Evolutionary conservation across 2,888 invertebrate species (phyloP).

Genomic region (Oscheius sp.): DNA sequence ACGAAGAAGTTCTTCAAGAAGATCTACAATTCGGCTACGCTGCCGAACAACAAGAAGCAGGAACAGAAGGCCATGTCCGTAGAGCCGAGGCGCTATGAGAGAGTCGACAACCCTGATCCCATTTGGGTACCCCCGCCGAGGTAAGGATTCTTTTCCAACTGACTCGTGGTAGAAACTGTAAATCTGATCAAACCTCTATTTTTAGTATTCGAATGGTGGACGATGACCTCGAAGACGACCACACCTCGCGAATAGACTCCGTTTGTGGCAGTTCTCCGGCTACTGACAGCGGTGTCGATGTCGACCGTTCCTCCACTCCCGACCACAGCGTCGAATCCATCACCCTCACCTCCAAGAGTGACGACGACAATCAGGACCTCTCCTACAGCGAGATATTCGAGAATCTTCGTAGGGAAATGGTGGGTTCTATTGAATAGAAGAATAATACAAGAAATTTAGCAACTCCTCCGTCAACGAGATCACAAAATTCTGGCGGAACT

Average conservation of each 20-base stretch:
- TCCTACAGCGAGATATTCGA: constrained; percentile 67
- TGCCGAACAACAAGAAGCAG: constrained; percentile 59
- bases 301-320: constrained; percentile 56
- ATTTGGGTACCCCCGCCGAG: constrained; percentile 13
- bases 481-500: constrained; percentile 68
- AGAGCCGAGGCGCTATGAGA: constrained; percentile 13
- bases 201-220: constrained; percentile 28
- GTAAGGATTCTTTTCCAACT: background rate
- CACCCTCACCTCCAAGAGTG: constrained; percentile 49
- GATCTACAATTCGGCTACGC: constrained; percentile 68
- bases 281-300: constrained; percentile 56
- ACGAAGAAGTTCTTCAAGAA: constrained; percentile 70
- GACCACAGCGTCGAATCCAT: constrained; percentile 54
- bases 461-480: constrained; percentile 67
- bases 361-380: constrained; percentile 32
- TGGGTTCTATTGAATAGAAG: constrained; percentile 28
- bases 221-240: constrained; percentile 38
- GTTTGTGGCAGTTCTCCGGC: constrained; percentile 29
- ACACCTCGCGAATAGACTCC: constrained; percentile 23
- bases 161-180: background rate
- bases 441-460: constrained; percentile 47
- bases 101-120: constrained; percentile 12
- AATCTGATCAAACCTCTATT: too few species aligned
- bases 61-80: constrained; percentile 21
- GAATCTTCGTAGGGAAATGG: constrained; percentile 70